Percentiles rank a stretch among this genome's conserved stretches.
phyloP scores from a whole-genome alignment of 2,113 vertebrate species.

The Paramisgurnus dabryanus region DNA sequence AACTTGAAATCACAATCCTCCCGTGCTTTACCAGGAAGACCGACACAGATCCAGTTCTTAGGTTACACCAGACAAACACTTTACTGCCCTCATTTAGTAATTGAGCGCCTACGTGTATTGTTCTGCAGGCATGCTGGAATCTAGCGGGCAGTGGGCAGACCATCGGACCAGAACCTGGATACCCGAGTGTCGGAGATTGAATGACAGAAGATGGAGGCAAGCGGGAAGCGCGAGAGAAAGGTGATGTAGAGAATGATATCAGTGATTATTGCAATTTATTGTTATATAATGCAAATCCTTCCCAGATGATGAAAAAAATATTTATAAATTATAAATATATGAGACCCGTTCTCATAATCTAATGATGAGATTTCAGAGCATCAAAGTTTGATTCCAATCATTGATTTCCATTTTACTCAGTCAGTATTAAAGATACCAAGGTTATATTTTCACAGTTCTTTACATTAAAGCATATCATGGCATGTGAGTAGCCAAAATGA shows the following conservation, averaged over 20 bases:
- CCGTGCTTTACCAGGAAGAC: constrained; percentile 20
- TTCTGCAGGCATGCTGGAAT: constrained; percentile 48
- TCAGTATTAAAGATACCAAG: too few species aligned
- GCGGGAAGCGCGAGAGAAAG: background rate
- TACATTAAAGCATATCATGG: background rate
- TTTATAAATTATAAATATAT: too few species aligned
- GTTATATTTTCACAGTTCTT: too few species aligned
- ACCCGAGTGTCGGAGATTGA: constrained; percentile 54
- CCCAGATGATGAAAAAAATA: too few species aligned
- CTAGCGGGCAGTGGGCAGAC: constrained; percentile 41
- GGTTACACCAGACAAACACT: constrained; percentile 51
- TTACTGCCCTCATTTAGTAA: constrained; percentile 54
- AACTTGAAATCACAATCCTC: constrained; percentile 44
- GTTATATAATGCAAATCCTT: too few species aligned
- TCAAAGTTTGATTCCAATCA: too few species aligned
- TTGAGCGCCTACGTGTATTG: constrained; percentile 56
- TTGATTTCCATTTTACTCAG: too few species aligned
- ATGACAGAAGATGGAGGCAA: constrained; percentile 61
- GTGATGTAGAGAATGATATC: background rate
- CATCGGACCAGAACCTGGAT: constrained; percentile 38
- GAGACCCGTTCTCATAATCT: too few species aligned
- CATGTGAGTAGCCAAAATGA: background rate
- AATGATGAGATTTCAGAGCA: too few species aligned
- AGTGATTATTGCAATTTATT: too few species aligned
- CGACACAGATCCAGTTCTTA: constrained; percentile 35